Conservation (phyloP, 2,888 invertebrate species). For the Cephus nigrinus region DNA sequence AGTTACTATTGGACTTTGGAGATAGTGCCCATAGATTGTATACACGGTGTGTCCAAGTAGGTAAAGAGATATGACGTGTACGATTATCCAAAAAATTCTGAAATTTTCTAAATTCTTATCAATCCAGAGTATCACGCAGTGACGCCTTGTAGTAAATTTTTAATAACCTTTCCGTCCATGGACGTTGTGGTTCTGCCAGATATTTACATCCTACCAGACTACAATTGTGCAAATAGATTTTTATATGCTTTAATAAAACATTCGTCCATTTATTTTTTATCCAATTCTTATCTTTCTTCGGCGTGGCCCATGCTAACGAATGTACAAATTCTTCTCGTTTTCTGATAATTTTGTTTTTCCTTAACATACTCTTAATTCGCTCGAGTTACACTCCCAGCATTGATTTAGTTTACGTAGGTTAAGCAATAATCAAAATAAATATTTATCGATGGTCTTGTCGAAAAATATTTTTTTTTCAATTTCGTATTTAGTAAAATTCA, state of each 20-base stretch:
- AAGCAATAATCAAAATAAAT: not conserved
- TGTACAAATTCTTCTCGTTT: not conserved
- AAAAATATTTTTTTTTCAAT: not conserved
- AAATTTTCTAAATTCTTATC: not conserved
- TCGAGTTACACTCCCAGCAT: not conserved
- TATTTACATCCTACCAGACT: slow-evolving; percentile 16
- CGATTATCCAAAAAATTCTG: not conserved
- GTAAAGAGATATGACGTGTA: not conserved
- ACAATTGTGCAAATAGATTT: slow-evolving; percentile 13
- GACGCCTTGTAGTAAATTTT: not conserved
- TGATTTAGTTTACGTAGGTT: not conserved
- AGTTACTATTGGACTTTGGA: slow-evolving; percentile 11
- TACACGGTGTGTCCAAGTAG: not conserved
- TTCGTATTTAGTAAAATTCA: not conserved
- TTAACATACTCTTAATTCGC: not conserved
- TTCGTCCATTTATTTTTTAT: not conserved
- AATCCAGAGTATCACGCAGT: not conserved
- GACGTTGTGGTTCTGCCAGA: slow-evolving; percentile 16
- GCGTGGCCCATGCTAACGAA: not conserved
- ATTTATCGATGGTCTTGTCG: not conserved
- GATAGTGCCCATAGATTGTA: slow-evolving; percentile 8
- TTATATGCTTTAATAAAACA: not conserved
- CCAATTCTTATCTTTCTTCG: not conserved
- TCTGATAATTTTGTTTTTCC: not conserved
- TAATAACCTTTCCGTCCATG: slow-evolving; percentile 17